phyloP scores from a whole-genome alignment of 2,113 vertebrate genomes.

The Ellobius talpinus region DNA sequence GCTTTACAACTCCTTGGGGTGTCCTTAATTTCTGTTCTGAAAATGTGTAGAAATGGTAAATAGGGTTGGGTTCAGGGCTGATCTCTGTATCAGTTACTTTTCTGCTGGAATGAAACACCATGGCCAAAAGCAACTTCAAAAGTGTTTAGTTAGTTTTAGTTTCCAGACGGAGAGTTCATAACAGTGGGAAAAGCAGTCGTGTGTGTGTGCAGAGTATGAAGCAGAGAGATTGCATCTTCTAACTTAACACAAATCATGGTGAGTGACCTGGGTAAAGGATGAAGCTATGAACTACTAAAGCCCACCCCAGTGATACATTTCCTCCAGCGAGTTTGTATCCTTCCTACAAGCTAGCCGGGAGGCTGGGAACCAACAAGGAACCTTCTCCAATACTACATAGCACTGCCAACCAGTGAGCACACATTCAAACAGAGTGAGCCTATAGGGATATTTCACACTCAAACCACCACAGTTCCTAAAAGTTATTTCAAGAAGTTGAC shows the following conservation, averaged over 20 bases:
- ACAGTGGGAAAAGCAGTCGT: not conserved
- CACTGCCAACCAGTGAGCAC: not conserved
- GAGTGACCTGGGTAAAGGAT: not conserved
- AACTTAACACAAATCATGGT: not conserved
- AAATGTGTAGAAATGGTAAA: not conserved
- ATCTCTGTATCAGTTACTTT: not conserved
- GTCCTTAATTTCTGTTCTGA: constrained; percentile 27
- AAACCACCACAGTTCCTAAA: not conserved
- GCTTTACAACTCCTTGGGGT: not conserved
- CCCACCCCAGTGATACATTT: not conserved
- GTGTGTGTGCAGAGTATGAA: too few relatives aligned
- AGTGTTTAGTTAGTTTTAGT: not conserved
- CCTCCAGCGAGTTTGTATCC: not conserved
- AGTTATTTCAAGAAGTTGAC: constrained; percentile 39
- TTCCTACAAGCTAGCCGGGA: accelerated
- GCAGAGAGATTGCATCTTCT: not conserved
- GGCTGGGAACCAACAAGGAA: too few relatives aligned
- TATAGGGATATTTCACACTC: not conserved
- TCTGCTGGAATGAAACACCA: not conserved
- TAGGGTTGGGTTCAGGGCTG: not conserved
- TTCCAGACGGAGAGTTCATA: not conserved
- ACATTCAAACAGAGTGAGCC: too few relatives aligned
- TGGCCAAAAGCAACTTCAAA: not conserved
- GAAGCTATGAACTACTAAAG: not conserved
- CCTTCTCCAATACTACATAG: not conserved